Evolutionary conservation across 2,797 vertebrate genomes (phyloP), one percentile per base, ranked within the genome.

Genomic region (Phrynocephalus vlangalii): DNA sequence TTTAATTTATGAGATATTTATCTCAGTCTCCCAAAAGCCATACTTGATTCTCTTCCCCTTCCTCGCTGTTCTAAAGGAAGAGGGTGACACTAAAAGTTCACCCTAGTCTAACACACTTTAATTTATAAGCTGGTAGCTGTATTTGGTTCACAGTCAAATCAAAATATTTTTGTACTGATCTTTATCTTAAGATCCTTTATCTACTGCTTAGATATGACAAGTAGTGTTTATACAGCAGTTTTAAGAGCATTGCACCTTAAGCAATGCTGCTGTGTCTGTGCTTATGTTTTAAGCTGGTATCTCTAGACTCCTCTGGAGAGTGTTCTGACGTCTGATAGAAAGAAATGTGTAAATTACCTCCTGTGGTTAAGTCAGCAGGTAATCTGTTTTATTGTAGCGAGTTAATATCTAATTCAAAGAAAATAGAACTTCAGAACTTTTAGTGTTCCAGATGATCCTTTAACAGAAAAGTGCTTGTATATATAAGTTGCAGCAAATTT

Each of bases 281-380:
- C 33, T 63, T 76, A 15, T 26, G 50, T 63, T 67, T 9, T 72
- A 38, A 90, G 66, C 15, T 1, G n/a, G 1, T 18, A 76, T 73
- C 81, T 18, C 79, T 26, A 30, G 28, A 72, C 82, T 38, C 44
- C 84, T 60, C 68, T 63, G 66, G 84, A 90, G 2, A 72, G 52
- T 50, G 87, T 83, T 84, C 84, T 87, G 44, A 9, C 75, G 26
- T 79, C 1, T 1, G 72, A 38, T 67, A 83, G 89, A 87, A 88
- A 80, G 82, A 90, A 82, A 90, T 75, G 60, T 52, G 18, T 80
- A 80, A 89, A 76, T 88, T 85, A 73, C 50, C 75, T 90, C 60
- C 66, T 52, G 4, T 86, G 66, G 22, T 78, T 89, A 79, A 73
- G 0, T 66, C 87, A 86, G 18, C 81, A 88, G 84, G 84, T 91